Evolutionary conservation across 2,797 vertebrate genomes (phyloP).

Genomic region (Xyrichtys novacula): DNA sequence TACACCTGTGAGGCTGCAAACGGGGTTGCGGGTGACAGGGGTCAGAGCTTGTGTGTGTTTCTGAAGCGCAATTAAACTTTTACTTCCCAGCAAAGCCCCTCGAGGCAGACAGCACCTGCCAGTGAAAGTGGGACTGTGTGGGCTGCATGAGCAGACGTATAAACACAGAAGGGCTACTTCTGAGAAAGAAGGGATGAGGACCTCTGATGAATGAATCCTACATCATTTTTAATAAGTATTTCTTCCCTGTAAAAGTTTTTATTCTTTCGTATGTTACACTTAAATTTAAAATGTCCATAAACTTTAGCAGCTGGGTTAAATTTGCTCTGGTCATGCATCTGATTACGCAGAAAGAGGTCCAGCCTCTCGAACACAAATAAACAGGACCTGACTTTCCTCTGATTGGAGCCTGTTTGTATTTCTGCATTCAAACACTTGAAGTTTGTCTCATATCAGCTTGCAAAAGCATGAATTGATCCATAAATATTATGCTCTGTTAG

Average conservation of each 20-base stretch:
- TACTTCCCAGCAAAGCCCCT: conserved; percentile 38
- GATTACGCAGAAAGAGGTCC: no score
- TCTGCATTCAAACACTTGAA: no score
- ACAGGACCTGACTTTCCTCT: no score
- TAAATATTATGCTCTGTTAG: no score
- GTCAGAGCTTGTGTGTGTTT: conserved; percentile 25
- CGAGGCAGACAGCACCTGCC: conserved; percentile 46
- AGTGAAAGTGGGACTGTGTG: conserved; percentile 40
- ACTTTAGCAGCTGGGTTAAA: no score
- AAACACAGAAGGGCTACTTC: conserved; percentile 18
- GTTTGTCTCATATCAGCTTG: no score
- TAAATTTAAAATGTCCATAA: neutral
- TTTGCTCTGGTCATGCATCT: no score
- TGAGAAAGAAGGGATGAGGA: neutral
- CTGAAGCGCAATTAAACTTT: conserved; percentile 48
- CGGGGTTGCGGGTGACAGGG: conserved; percentile 34
- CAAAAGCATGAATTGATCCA: no score
- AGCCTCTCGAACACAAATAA: no score
- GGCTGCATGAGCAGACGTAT: conserved; percentile 15
- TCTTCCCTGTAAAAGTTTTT: neutral
- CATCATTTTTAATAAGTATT: neutral
- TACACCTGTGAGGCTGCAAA: conserved; percentile 51
- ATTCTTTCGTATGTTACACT: neutral
- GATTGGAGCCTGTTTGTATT: no score
- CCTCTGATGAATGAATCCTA: neutral